These are phyloP conservation scores for Cremastinae sp. DNA, from an alignment of 2,888 invertebrate species.

Conservation along the genomic window DNA sequence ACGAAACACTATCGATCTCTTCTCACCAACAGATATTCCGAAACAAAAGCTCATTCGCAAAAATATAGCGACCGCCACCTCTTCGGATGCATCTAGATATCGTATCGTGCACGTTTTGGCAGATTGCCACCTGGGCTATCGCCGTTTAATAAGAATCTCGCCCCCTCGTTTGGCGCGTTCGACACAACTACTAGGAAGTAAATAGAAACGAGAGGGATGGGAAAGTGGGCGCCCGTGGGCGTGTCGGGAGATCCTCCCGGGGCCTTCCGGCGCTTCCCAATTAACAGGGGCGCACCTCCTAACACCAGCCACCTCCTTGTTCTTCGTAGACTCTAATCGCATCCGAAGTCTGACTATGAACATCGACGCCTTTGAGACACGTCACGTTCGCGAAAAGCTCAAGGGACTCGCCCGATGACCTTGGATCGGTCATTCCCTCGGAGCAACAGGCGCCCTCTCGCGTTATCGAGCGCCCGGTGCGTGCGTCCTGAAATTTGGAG, in stretches of 20 bases:
- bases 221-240: slow-evolving; percentile 50
- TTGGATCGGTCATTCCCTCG: slow-evolving; percentile 61
- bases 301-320: not conserved
- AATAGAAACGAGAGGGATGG: slow-evolving; percentile 32
- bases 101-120: slow-evolving; percentile 63
- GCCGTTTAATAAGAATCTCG: slow-evolving; percentile 67
- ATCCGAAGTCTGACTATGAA: too few relatives aligned
- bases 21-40: not conserved
- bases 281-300: slow-evolving; percentile 1
- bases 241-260: slow-evolving; percentile 39
- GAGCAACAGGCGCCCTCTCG: slow-evolving; percentile 73
- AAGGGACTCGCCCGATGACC: slow-evolving; percentile 25
- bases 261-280: slow-evolving; percentile 15
- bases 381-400: too few relatives aligned
- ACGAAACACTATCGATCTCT: too few relatives aligned
- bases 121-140: slow-evolving; percentile 64
- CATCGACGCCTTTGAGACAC: too few relatives aligned
- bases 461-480: slow-evolving; percentile 72
- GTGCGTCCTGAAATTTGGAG: too few relatives aligned
- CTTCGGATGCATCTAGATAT: not conserved
- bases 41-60: not conserved
- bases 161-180: slow-evolving; percentile 54
- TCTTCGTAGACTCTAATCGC: too few relatives aligned
- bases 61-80: too few relatives aligned
- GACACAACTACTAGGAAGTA: slow-evolving; percentile 34